phyloP scores from a whole-genome alignment of 2,888 invertebrate genomes.

The Epirrhoe tristata region DNA sequence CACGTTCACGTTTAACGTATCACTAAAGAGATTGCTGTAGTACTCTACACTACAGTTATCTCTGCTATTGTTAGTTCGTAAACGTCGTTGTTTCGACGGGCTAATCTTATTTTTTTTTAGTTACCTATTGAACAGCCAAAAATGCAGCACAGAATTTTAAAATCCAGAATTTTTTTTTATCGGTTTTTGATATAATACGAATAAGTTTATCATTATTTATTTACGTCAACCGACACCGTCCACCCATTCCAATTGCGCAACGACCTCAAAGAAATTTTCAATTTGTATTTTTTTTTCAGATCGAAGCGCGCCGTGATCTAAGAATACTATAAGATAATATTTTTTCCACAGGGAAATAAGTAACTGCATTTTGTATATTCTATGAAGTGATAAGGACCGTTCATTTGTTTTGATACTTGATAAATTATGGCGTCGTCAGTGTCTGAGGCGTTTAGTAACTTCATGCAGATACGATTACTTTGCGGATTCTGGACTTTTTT shows the following conservation, averaged over 20 bases:
- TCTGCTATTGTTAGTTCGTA: neutral
- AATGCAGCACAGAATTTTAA: no score
- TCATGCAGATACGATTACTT: conserved; percentile 80
- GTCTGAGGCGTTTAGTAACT: conserved; percentile 78
- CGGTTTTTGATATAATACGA: no score
- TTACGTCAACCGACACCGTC: neutral
- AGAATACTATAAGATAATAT: conserved; percentile 86
- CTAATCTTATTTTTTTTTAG: neutral
- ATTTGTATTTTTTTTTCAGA: conserved; percentile 69
- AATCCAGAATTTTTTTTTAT: no score
- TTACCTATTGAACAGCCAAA: neutral
- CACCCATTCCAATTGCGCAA: neutral
- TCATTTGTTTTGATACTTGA: conserved; percentile 85
- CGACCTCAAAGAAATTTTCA: conserved; percentile 45
- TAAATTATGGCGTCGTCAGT: conserved; percentile 81
- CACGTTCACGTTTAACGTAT: no score
- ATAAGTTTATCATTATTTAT: no score
- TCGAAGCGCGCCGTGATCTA: conserved; percentile 85
- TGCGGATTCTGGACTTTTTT: conserved; percentile 82
- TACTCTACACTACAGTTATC: neutral
- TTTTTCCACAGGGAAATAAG: conserved; percentile 86
- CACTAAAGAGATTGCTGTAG: no score
- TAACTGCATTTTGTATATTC: conserved; percentile 87
- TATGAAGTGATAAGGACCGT: conserved; percentile 86
- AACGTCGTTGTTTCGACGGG: neutral